A percentile compares a stretch with the other conserved stretches of the same genome.
These are phyloP conservation scores for Chondrosia reniformis DNA, from an alignment of 37 sponge, comb jelly and placozoan species.

Conservation along the genomic window DNA sequence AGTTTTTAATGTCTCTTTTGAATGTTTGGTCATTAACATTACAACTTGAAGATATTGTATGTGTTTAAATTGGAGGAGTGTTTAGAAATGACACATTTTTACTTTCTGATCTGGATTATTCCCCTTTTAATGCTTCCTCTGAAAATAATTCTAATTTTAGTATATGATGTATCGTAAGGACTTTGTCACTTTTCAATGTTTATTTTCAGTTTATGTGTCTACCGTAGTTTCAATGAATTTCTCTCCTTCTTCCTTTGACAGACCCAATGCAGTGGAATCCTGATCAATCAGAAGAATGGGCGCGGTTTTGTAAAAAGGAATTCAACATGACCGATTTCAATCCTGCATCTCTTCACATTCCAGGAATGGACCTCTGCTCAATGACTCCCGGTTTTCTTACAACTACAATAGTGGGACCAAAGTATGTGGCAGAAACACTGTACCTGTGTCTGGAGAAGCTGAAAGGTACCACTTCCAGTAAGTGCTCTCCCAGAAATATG, in stretches of 20 bases:
- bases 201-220: not conserved
- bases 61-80: no score
- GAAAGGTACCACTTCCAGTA: no score
- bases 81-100: no score
- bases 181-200: no score
- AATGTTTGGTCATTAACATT: no score
- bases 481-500: no score
- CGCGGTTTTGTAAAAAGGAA: not conserved
- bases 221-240: not conserved
- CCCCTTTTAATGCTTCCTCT: no score
- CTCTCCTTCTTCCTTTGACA: not conserved
- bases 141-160: no score
- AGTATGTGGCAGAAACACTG: not conserved
- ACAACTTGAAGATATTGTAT: no score
- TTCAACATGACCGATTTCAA: not conserved
- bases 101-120: no score
- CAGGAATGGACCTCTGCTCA: not conserved
- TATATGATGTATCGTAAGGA: no score
- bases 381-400: not conserved
- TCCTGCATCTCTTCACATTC: not conserved
- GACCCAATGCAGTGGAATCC: not conserved
- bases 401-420: not conserved
- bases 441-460: constrained; percentile 10
- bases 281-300: constrained; percentile 10
- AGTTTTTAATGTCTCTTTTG: no score